A percentile compares a stretch with the other conserved stretches of the same genome.
phyloP scores from a whole-genome alignment of 1,140 invertebrate genomes.

The Trachymyrmex septentrionalis region DNA sequence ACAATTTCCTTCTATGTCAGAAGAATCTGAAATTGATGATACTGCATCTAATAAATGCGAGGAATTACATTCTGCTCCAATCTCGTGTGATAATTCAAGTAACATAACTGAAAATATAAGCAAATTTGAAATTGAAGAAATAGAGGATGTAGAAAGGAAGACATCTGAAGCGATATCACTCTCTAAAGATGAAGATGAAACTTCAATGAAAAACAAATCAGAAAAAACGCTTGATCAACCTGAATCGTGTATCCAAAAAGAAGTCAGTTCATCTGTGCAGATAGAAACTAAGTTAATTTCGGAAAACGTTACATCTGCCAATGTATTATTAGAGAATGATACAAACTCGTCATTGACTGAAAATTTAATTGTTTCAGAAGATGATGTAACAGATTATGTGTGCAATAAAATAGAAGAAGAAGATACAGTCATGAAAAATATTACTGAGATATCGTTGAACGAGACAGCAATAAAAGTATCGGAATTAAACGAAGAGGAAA shows the following conservation, averaged over 20 bases:
- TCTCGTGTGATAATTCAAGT: slow-evolving; percentile 7
- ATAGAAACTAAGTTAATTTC: slow-evolving; percentile 13
- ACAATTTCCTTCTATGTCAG: slow-evolving; percentile 27
- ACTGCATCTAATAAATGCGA: neutral
- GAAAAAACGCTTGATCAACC: neutral
- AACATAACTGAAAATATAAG: slow-evolving; percentile 9
- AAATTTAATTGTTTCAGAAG: slow-evolving; percentile 25
- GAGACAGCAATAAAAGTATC: slow-evolving; percentile 7
- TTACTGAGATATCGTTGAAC: neutral
- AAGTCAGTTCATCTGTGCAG: neutral
- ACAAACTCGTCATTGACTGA: neutral
- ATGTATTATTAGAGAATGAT: slow-evolving; percentile 9
- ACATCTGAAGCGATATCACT: neutral
- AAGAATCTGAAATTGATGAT: slow-evolving; percentile 4
- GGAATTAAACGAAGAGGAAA: slow-evolving; percentile 1
- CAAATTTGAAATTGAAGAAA: slow-evolving; percentile 6
- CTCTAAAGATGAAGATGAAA: neutral
- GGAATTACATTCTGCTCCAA: neutral
- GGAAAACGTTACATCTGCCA: slow-evolving; percentile 10
- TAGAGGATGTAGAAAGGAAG: neutral
- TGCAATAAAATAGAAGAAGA: neutral
- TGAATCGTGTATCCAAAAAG: slow-evolving; percentile 2
- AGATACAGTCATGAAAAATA: slow-evolving; percentile 5
- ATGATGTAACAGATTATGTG: neutral
- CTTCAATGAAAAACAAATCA: neutral